Base-by-base conservation (phyloP, 2,888 invertebrate species). In the Drosophila sordidula region DNA sequence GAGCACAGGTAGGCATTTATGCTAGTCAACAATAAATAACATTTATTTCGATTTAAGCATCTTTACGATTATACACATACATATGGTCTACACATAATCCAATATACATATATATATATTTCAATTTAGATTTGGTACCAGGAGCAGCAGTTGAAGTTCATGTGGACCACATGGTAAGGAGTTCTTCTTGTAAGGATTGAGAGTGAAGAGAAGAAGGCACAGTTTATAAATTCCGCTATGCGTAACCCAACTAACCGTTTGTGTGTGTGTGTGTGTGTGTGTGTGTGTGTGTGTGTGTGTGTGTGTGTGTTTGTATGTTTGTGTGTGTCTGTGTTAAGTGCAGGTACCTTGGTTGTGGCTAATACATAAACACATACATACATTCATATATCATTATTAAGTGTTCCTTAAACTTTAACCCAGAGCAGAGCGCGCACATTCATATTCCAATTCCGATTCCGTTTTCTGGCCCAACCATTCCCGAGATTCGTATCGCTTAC, bases 21-120 rank as follows among this genome's bases (percentile, higher is more conserved):
- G 74, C 72, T 76, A 74, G 72, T 74, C 74, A 74, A 74, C 74
- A 74, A 67, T 63, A 75, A 67, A 80, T 70, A 76, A 79, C 80
- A 61, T 77, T 77, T 77, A 80, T 80, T 71, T 79, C 41, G 41
- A 68, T 71, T 65, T 67, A 77, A 77, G 66, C 80, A 61, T 57
- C 42, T n/a, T 57, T 52, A 39, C 45, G 32, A 51, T 34, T 12
- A 12, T 5, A 34, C 34, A 34, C 12, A 34, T 12, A 34, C 22
- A 59, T 36, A 6, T 47, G 9, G 16, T 59, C 16, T 58, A 70
- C 22, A 41, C 29, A 61, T 34, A 50, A 18, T 44, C 5, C 29
- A 29, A 22, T 22, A 12, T 14, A 6, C 11, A 11, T 32, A 32
- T 44, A 11, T 32, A 32, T 44, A 29, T 11, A 34, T n/a, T 34